phyloP scores from a whole-genome alignment of 2,113 vertebrate genomes.

The Tragulus kanchil region DNA sequence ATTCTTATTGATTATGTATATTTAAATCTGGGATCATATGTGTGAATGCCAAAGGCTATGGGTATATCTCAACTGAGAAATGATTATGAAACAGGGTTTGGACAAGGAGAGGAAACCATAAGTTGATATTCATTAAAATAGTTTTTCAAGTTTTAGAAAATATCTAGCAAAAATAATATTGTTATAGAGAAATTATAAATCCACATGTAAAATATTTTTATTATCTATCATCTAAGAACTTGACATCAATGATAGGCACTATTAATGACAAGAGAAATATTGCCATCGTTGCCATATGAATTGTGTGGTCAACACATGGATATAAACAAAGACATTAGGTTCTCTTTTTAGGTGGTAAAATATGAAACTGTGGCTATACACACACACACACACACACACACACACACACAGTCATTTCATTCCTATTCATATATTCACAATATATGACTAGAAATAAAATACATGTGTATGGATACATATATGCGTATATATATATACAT shows the following conservation, averaged over 20 bases:
- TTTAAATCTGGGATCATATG: neutral
- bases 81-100: neutral
- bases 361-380: neutral
- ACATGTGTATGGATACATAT: neutral
- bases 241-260: neutral
- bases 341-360: neutral
- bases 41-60: neutral
- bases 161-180: conserved; percentile 2
- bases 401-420: neutral
- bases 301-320: neutral
- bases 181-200: neutral
- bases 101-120: neutral
- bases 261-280: neutral
- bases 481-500: neutral
- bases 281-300: neutral
- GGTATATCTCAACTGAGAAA: neutral
- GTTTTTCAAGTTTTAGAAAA: neutral
- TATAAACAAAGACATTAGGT: neutral
- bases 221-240: neutral
- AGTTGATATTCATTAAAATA: neutral
- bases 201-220: neutral
- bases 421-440: neutral
- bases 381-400: neutral
- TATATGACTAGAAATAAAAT: neutral
- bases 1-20: neutral